These are phyloP conservation scores for Druon quercuslanigerum DNA, from an alignment of 1,140 invertebrate species.

Conservation along the genomic window DNA sequence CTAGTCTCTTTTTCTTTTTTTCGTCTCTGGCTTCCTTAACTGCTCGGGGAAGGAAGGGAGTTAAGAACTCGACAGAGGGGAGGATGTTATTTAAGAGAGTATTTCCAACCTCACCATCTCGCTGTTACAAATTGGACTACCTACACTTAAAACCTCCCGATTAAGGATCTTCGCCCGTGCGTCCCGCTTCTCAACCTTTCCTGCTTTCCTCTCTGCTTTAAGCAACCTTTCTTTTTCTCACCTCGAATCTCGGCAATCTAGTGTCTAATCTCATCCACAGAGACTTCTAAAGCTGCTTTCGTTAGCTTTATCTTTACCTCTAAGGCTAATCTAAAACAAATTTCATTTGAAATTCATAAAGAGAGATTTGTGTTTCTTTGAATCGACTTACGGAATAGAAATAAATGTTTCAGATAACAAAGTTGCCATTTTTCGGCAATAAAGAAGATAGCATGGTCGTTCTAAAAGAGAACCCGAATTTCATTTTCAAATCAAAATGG, in stretches of 20 bases:
- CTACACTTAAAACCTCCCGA: constrained; percentile 27
- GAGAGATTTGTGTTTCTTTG: too few species aligned
- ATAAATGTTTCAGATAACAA: too few species aligned
- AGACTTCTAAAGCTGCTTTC: not conserved
- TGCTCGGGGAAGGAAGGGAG: constrained; percentile 16
- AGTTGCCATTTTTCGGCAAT: too few species aligned
- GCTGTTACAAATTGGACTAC: constrained; percentile 26
- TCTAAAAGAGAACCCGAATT: too few species aligned
- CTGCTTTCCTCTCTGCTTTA: not conserved
- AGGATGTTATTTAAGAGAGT: constrained; percentile 24
- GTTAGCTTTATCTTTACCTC: not conserved
- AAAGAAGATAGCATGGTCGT: too few species aligned
- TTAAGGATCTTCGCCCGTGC: constrained; percentile 22
- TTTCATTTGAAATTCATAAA: too few species aligned
- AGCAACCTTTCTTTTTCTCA: constrained; percentile 9
- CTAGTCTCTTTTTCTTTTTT: constrained; percentile 12
- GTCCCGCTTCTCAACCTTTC: not conserved
- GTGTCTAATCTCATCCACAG: constrained; percentile 1
- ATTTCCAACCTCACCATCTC: constrained; percentile 18
- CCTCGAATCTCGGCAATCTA: constrained; percentile 25
- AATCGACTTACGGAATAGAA: too few species aligned
- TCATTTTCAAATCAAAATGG: not conserved
- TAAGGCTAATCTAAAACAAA: too few species aligned
- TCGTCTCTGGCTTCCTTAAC: not conserved
- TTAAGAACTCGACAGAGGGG: constrained; percentile 2